phyloP scores from a whole-genome alignment of 1,140 invertebrate genomes.

The Orussus abietinus region DNA sequence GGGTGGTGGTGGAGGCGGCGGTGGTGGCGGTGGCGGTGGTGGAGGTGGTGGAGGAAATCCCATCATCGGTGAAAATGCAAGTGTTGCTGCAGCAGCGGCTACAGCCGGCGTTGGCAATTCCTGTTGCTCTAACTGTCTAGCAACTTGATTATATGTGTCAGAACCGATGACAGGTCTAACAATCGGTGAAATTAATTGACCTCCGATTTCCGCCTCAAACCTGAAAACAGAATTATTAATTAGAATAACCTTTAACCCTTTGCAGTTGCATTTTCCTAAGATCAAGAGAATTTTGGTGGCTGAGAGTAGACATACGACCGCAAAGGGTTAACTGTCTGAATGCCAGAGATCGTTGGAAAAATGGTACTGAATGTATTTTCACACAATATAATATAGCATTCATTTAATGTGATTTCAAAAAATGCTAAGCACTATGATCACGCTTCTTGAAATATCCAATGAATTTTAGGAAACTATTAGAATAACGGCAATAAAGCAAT shows the following conservation, averaged over 20 bases:
- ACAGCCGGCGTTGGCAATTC: constrained; percentile 46
- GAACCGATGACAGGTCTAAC: constrained; percentile 62
- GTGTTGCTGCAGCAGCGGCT: constrained; percentile 37
- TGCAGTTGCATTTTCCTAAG: too few species aligned
- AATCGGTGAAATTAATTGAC: constrained; percentile 55
- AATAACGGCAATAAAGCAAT: constrained; percentile 1
- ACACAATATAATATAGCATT: constrained; percentile 4
- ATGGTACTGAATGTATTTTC: not conserved
- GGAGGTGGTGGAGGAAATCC: constrained; percentile 47
- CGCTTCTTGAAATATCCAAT: constrained; percentile 17
- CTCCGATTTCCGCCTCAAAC: constrained; percentile 84
- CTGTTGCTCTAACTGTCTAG: constrained; percentile 60
- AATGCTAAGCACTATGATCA: too few species aligned
- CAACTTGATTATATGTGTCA: constrained; percentile 65
- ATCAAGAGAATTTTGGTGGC: too few species aligned
- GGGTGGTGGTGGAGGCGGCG: constrained; percentile 55
- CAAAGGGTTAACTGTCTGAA: too few species aligned
- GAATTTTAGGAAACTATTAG: constrained; percentile 14
- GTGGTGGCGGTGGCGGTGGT: constrained; percentile 60
- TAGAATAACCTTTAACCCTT: constrained; percentile 5
- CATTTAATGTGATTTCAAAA: constrained; percentile 4
- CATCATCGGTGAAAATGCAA: constrained; percentile 39
- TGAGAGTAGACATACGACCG: too few species aligned
- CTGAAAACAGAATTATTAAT: constrained; percentile 44
- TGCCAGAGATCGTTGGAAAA: too few species aligned